Evolutionary conservation across 2,113 vertebrate genomes (phyloP).

Genomic region (Dipodomys merriami): DNA sequence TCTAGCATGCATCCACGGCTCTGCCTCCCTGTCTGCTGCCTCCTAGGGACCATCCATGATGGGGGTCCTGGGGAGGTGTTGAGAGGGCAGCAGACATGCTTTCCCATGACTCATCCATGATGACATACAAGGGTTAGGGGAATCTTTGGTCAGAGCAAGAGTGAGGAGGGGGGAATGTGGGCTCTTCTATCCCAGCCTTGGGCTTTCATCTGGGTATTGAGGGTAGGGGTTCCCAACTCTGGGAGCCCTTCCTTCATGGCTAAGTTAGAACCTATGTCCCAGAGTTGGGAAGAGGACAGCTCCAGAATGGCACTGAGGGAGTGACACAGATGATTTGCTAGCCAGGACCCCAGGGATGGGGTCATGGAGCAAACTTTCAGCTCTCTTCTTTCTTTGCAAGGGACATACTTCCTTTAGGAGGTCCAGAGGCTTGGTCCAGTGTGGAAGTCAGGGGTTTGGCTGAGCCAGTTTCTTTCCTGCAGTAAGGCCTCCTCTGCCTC

Average conservation of each 20-base stretch:
- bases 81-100: not conserved
- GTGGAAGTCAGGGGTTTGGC: not conserved
- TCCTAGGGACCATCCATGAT: not conserved
- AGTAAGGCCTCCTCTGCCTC: not conserved
- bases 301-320: not conserved
- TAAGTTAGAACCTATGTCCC: not conserved
- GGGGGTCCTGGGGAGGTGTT: not conserved
- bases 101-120: not conserved
- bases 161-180: not conserved
- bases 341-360: not conserved
- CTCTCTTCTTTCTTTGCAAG: not conserved
- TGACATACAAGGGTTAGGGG: not conserved
- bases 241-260: not conserved
- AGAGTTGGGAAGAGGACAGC: not conserved
- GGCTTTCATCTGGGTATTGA: not conserved
- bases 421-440: not conserved
- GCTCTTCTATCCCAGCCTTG: not conserved
- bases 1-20: not conserved
- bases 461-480: not conserved
- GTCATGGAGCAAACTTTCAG: not conserved
- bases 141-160: constrained; percentile 34
- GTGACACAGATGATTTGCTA: not conserved
- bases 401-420: accelerated
- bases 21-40: not conserved
- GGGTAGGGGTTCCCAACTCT: constrained; percentile 17